A percentile compares a stretch with the other conserved stretches of the same genome.
These are phyloP conservation scores for Eupithecia tripunctaria DNA, from an alignment of 2,888 invertebrate genomes.

Conservation along the genomic window DNA sequence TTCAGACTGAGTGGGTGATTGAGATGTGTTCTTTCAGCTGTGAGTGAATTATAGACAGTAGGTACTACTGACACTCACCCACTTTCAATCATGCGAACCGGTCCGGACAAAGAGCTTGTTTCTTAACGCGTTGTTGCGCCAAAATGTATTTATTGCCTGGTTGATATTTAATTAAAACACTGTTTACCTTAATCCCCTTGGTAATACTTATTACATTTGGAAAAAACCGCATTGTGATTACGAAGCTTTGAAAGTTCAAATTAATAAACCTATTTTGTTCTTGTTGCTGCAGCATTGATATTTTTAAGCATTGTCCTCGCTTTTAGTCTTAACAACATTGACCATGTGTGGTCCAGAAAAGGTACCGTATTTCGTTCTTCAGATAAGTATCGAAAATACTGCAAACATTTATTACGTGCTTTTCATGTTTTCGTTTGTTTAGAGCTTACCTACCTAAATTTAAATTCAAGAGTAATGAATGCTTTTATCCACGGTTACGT, in stretches of 20 bases:
- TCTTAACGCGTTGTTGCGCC: conserved; percentile 49
- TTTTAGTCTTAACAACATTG: neutral
- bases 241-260: conserved; percentile 24
- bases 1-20: conserved; percentile 16
- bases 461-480: neutral
- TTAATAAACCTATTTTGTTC: conserved; percentile 1
- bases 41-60: conserved; percentile 28
- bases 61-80: conserved; percentile 67
- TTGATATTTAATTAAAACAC: conserved; percentile 45
- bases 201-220: conserved; percentile 30
- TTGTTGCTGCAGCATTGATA: neutral
- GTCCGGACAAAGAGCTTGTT: conserved; percentile 69
- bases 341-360: neutral
- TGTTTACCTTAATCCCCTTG: conserved; percentile 28
- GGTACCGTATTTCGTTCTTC: neutral
- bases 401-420: neutral
- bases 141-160: conserved; percentile 44
- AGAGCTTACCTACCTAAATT: neutral
- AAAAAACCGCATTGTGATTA: conserved; percentile 15
- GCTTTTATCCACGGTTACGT: conserved; percentile 21
- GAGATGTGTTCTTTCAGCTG: conserved; percentile 39
- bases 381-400: neutral
- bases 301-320: neutral
- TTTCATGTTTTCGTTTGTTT: neutral
- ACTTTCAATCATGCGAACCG: conserved; percentile 74